A percentile compares a stretch with the other conserved stretches of the same genome.
Conservation (phyloP, 2,888 invertebrate species). For the Polymixis lichenea region DNA sequence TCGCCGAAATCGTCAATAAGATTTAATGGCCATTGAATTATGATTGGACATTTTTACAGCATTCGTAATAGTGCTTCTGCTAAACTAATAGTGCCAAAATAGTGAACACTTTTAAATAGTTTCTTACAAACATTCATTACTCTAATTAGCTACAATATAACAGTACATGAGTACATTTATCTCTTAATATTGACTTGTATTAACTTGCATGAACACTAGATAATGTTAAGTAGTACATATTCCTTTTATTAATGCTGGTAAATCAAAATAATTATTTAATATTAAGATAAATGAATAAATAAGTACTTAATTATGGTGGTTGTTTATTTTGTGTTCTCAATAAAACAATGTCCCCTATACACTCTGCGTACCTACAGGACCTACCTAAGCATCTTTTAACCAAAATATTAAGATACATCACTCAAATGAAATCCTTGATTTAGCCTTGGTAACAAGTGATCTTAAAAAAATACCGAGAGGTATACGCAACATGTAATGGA, state of each 20-base stretch:
- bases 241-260: constrained; percentile 80
- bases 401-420: neutral
- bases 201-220: constrained; percentile 75
- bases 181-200: constrained; percentile 74
- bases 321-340: constrained; percentile 32
- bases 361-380: no score
- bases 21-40: constrained; percentile 64
- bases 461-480: neutral
- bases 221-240: constrained; percentile 76
- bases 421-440: neutral
- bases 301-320: constrained; percentile 77
- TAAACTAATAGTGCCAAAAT: constrained; percentile 87
- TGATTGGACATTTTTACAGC: constrained; percentile 77
- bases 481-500: neutral
- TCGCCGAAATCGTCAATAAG: constrained; percentile 88
- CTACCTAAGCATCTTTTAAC: neutral
- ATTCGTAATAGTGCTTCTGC: constrained; percentile 79
- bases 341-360: neutral
- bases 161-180: constrained; percentile 71
- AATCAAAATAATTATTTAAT: constrained; percentile 79
- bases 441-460: neutral
- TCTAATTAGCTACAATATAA: constrained; percentile 77
- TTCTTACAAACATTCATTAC: constrained; percentile 69
- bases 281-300: constrained; percentile 72
- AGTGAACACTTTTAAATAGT: constrained; percentile 71